These are phyloP conservation scores for Plebejus argus DNA, from an alignment of 2,888 invertebrate species.

Conservation along the genomic window DNA sequence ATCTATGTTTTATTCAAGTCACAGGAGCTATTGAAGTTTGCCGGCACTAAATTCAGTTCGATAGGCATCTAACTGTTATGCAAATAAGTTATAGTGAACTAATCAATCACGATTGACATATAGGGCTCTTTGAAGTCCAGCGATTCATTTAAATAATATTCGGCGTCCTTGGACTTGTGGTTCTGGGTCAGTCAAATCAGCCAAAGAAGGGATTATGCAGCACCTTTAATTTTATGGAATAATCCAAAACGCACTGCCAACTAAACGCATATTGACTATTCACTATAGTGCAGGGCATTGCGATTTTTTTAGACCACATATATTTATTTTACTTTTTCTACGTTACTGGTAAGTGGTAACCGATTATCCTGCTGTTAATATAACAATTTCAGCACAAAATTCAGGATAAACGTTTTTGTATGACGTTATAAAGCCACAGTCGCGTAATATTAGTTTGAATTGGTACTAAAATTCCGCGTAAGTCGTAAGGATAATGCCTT, in stretches of 20 bases:
- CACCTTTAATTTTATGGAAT: no score
- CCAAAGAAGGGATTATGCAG: background rate
- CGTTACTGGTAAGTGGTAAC: no score
- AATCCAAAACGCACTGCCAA: no score
- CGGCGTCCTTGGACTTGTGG: background rate
- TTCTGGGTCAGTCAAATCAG: background rate
- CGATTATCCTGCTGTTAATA: no score
- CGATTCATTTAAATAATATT: background rate
- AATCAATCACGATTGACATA: background rate
- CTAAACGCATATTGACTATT: no score
- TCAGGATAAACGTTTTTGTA: background rate
- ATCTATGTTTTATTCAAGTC: slow-evolving; percentile 1
- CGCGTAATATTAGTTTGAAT: background rate
- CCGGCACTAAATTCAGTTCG: background rate
- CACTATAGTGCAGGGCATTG: no score
- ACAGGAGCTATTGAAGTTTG: background rate
- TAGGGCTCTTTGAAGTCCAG: background rate
- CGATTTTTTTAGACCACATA: no score
- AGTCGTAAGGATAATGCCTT: slow-evolving; percentile 1
- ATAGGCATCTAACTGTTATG: slow-evolving; percentile 9
- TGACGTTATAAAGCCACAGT: background rate
- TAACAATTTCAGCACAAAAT: no score
- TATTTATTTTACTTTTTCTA: no score
- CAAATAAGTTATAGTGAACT: background rate
- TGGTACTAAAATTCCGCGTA: background rate